A percentile compares a stretch with the other conserved stretches of the same genome.
Evolutionary conservation across 2,797 vertebrate genomes (phyloP).

Genomic region (Sebastes iracundus): DNA sequence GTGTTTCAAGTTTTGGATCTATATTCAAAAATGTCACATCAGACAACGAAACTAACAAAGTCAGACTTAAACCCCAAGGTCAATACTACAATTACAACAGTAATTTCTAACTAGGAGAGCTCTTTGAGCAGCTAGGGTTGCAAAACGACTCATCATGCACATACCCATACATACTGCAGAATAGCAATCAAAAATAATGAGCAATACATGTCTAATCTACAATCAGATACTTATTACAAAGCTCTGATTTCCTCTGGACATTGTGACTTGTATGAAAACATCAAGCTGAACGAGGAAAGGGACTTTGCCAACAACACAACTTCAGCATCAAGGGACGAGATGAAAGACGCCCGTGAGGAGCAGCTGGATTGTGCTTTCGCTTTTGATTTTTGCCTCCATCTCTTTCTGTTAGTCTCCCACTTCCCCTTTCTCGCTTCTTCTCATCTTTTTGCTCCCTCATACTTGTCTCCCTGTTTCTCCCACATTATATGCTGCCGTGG

Average conservation of each 20-base stretch:
- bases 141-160: not conserved
- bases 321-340: conserved; percentile 23
- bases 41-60: not conserved
- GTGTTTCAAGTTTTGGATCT: not conserved
- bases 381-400: not conserved
- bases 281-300: not conserved
- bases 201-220: not conserved
- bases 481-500: not conserved
- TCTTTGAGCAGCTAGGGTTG: not conserved
- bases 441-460: not conserved
- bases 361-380: conserved; percentile 1
- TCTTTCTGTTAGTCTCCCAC: not conserved
- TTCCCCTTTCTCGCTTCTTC: not conserved
- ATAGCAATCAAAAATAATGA: conserved; percentile 18
- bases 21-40: not conserved
- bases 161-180: not conserved
- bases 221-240: conserved; percentile 30
- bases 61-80: not conserved
- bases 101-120: conserved; percentile 30
- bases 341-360: conserved; percentile 11
- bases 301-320: conserved; percentile 1
- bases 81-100: not conserved
- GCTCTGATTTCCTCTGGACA: conserved; percentile 10
- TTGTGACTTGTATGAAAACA: conserved; percentile 22
- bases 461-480: not conserved